Evolutionary conservation across 1,140 invertebrate genomes (phyloP), one percentile per base, ranked within the genome.

Genomic region (Aethina tumida): DNA sequence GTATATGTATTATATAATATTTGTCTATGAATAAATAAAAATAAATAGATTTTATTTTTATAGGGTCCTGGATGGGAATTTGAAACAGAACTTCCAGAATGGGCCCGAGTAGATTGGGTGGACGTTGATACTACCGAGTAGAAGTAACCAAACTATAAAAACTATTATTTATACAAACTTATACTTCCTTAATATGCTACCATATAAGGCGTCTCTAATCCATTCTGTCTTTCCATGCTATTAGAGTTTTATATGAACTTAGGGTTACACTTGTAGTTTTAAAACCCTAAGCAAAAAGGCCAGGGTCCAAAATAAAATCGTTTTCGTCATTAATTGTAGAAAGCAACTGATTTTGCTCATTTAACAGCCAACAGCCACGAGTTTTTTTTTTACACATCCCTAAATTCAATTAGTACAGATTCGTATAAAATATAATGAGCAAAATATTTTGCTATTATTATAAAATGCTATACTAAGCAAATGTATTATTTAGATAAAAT

Each of bases 61-160:
- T 59, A 86, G 79, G 88, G 87, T 26, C 80, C 85, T 20, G 86
- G 81, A 14, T 94, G 88, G 88, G 80, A 82, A 53, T 93, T 86
- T 62, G 77, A 88, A 62, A 92, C 88, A 1, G 79, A 84, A 49
- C 64, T 92, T 37, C 90, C 90, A 1, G 77, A 79, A 18, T 93
- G 90, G 90, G 89, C 89, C 8, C 70, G 69, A 47, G 72, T 80
- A 14, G 81, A 91, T 39, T 91, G 86, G 84, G 68, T 68, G 20
- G 80, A 81, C 43, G 58, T 67, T 10, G 70, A 73, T 30, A 51
- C 49, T 49, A 53, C 50, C 20, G 54, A 56, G 50, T 60, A 52
- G 54, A 55, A n/a, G n/a, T n/a, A n/a, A n/a, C n/a, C n/a, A n/a
- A 43, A 43, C 35, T 39, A 24, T 43, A 35, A 45, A 41, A 15